Evolutionary conservation across 1,140 invertebrate species (phyloP).

Genomic region (Penaeus indicus): DNA sequence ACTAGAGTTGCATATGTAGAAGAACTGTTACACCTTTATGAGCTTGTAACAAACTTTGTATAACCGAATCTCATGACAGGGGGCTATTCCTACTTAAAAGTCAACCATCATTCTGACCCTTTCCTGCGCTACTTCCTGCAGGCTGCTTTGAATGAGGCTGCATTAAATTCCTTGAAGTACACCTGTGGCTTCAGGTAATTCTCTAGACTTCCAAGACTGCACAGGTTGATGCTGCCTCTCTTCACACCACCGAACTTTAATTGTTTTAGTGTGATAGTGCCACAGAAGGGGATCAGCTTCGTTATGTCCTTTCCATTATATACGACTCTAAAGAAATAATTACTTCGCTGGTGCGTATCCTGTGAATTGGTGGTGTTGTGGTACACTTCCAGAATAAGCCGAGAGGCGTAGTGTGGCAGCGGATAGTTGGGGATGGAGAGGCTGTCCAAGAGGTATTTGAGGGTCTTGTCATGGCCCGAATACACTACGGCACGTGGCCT

Average conservation of each 20-base stretch:
- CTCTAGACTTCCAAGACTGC: constrained; percentile 48
- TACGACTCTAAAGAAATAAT: constrained; percentile 85
- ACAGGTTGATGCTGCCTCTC: constrained; percentile 58
- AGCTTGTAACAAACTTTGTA: no score
- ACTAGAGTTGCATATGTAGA: no score
- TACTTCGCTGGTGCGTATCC: constrained; percentile 72
- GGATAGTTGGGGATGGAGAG: constrained; percentile 79
- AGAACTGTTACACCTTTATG: no score
- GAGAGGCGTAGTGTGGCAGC: constrained; percentile 83
- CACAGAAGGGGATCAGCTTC: constrained; percentile 84
- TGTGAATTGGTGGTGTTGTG: constrained; percentile 63
- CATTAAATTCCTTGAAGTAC: constrained; percentile 63
- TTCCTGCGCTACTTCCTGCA: constrained; percentile 39
- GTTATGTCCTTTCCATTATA: constrained; percentile 91
- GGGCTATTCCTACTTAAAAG: no score
- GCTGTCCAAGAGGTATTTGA: constrained; percentile 85
- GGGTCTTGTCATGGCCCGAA: constrained; percentile 91
- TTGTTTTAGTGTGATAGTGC: constrained; percentile 69
- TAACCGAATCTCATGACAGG: no score
- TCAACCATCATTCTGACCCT: no score
- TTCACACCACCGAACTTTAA: constrained; percentile 52
- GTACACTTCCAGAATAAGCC: constrained; percentile 84
- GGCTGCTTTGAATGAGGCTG: constrained; percentile 53
- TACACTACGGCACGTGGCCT: constrained; percentile 86
- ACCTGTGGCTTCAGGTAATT: constrained; percentile 54